Evolutionary conservation across 2,888 invertebrate genomes (phyloP).

Genomic region (Calliphora vomitoria): DNA sequence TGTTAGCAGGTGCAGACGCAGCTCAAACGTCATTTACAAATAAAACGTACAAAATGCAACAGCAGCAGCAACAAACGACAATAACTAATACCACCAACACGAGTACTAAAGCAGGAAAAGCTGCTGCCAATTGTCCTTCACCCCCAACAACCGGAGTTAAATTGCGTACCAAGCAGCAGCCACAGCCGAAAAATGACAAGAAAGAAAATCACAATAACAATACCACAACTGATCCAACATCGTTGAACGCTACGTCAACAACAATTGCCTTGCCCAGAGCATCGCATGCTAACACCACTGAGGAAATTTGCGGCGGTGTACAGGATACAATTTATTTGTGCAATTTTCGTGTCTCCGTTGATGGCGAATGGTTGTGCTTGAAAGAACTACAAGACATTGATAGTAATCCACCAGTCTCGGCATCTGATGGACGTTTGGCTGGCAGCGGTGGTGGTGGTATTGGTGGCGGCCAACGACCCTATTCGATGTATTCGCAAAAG

Average conservation of each 20-base stretch:
- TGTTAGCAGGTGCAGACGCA: constrained; percentile 19
- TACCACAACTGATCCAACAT: constrained; percentile 40
- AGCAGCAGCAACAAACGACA: constrained; percentile 73
- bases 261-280: constrained; percentile 84
- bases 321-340: constrained; percentile 98
- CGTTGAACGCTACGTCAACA: constrained; percentile 75
- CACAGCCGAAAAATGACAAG: constrained; percentile 69
- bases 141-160: constrained; percentile 61
- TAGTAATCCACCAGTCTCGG: constrained; percentile 73
- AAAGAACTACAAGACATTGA: constrained; percentile 97
- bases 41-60: constrained; percentile 76
- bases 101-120: constrained; percentile 43
- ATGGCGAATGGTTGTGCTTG: constrained; percentile 98
- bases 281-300: constrained; percentile 84
- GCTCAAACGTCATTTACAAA: constrained; percentile 68
- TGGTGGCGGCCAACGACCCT: constrained; percentile 60
- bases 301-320: constrained; percentile 87
- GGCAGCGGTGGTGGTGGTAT: constrained; percentile 65
- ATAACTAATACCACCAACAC: constrained; percentile 67
- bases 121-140: constrained; percentile 68
- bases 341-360: constrained; percentile 98
- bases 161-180: constrained; percentile 69
- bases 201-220: constrained; percentile 76
- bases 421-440: constrained; percentile 65
- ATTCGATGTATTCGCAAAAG: constrained; percentile 76